A percentile compares a stretch with the other conserved stretches of the same genome.
Conservation (phyloP, 2,113 vertebrate species). For the Loxodonta africana region DNA sequence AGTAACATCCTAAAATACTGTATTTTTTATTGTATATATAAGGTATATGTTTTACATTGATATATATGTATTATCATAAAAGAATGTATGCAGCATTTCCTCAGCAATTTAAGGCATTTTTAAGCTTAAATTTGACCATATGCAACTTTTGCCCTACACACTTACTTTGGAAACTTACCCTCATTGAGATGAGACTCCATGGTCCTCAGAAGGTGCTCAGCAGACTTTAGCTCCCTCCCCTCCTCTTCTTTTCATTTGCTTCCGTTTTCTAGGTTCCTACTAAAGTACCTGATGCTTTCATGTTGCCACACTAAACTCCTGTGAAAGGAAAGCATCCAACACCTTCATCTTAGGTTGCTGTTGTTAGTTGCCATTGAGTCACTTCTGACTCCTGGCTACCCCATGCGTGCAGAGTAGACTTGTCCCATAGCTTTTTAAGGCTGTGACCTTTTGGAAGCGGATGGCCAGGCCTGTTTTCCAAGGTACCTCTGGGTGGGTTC, state of each 20-base stretch:
- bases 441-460: too few relatives aligned
- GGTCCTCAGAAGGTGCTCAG: background rate
- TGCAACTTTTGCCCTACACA: background rate
- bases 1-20: background rate
- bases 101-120: background rate
- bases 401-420: too few relatives aligned
- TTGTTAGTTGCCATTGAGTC: too few relatives aligned
- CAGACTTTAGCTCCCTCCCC: background rate
- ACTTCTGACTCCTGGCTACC: too few relatives aligned
- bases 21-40: background rate
- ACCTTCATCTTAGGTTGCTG: background rate
- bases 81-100: background rate
- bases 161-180: background rate
- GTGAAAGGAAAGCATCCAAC: background rate
- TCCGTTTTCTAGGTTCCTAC: background rate
- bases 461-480: too few relatives aligned
- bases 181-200: background rate
- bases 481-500: too few relatives aligned
- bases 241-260: background rate
- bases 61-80: background rate
- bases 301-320: background rate
- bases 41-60: background rate
- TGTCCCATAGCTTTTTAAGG: too few relatives aligned
- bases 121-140: constrained; percentile 1
- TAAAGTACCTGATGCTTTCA: background rate